Base-by-base conservation (phyloP, 2,113 vertebrate genomes). In the Calyptomena viridis region DNA sequence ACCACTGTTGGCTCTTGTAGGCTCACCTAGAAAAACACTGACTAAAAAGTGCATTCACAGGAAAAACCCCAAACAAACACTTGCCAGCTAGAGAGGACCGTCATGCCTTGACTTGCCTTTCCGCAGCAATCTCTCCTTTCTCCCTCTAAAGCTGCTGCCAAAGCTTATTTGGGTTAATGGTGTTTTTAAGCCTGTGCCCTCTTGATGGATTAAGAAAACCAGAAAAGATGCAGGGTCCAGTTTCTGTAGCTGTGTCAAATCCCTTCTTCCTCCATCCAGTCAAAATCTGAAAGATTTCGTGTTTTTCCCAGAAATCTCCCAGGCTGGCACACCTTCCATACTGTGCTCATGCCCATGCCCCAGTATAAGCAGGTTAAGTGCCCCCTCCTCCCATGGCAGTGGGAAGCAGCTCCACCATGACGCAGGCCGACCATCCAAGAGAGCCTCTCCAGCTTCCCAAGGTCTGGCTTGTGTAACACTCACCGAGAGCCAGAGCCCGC, bases 381-480 rank as follows among this genome's bases (percentile, higher is more conserved):
- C 4, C 30, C 21, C 5, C 42, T 71, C 52, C 59, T 71, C 25
- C 37, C 7, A 0, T 0, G 2, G 72, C 2, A 3, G 39, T 7
- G 66, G 74, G 21, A 68, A 89, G 74, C 12, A 14, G 89, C 83
- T 84, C 69, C 77, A 19, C n/a, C 27, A 0, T 20, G 55, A 69
- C 0, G 2, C 67, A 80, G 76, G 33, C 68, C 3, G 5, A 37
- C 72, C 77, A 28, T 46, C 56, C 4, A 10, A 66, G 67, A 67
- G 30, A 35, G 55, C 12, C 52, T 76, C 28, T 2, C 33, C 14
- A 35, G 69, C 74, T 89, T 84, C 84, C 71, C 69, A 78, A 94
- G 87, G 69, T 66, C 93, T 96, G 93, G 78, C 89, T 94, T 94
- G 91, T 91, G 81, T 89, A 94, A 95, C 6, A 3, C 80, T 86